Conservation (phyloP, 2,113 vertebrate genomes). For the Psittacula cyanocephala region DNA sequence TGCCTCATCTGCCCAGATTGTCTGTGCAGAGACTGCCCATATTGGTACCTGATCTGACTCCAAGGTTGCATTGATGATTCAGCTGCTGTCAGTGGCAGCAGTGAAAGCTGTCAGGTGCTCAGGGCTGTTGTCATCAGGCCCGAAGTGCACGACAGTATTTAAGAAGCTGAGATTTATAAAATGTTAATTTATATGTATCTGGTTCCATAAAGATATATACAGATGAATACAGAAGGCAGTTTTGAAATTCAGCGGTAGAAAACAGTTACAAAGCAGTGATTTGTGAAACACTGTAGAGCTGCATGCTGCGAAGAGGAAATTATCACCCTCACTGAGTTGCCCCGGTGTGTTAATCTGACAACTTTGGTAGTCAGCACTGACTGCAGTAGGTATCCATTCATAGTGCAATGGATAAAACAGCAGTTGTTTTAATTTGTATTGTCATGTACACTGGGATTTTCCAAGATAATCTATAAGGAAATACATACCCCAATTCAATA, state of each 20-base stretch:
- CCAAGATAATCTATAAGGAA: background rate
- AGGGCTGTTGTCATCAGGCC: background rate
- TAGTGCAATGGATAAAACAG: background rate
- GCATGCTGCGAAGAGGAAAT: background rate
- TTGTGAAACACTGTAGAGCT: background rate
- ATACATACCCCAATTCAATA: background rate
- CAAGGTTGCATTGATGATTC: background rate
- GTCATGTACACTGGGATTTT: background rate
- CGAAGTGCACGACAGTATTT: background rate
- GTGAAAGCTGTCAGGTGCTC: background rate
- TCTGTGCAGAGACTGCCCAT: background rate
- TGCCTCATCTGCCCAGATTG: background rate
- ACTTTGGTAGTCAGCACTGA: background rate
- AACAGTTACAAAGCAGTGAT: background rate
- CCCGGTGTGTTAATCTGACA: background rate
- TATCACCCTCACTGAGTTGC: background rate
- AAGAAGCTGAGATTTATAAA: constrained; percentile 18
- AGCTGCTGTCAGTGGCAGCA: background rate
- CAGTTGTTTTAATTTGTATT: background rate
- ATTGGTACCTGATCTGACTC: background rate
- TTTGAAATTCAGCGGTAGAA: background rate
- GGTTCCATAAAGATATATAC: background rate
- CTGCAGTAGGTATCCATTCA: background rate
- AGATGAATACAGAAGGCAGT: background rate
- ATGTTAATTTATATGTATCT: background rate